Evolutionary conservation across 1,140 invertebrate genomes (phyloP).

Genomic region (Pseudoatta argentina): DNA sequence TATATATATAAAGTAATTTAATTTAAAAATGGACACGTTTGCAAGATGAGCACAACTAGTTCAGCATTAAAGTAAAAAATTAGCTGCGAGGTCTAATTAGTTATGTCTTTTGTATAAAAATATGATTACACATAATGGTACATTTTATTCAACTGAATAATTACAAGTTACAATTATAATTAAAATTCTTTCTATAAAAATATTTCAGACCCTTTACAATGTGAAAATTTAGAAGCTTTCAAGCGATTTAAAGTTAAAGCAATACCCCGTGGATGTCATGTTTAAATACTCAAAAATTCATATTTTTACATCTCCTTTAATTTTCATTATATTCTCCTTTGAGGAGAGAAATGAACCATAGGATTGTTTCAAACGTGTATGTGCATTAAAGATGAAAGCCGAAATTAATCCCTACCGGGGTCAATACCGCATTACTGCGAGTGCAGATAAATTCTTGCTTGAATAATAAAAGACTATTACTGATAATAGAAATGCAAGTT

Average conservation of each 20-base stretch:
- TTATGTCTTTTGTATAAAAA: neutral
- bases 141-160: neutral
- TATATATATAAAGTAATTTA: neutral
- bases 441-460: conserved; percentile 3
- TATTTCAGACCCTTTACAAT: neutral
- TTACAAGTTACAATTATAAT: neutral
- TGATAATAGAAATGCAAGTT: conserved; percentile 14
- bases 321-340: neutral
- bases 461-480: neutral
- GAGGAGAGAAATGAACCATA: neutral
- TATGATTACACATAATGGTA: neutral
- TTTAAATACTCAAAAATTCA: neutral
- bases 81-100: neutral
- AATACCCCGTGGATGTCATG: neutral
- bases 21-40: neutral
- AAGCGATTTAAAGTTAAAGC: neutral
- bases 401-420: neutral
- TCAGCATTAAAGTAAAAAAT: neutral
- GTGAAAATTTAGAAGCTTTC: neutral
- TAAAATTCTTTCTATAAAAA: conserved; percentile 1
- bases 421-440: neutral
- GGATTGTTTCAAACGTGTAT: neutral
- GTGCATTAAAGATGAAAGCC: neutral
- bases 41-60: neutral
- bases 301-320: neutral